These are phyloP conservation scores for Slavum lentiscoides DNA, from an alignment of 2,888 invertebrate species.

Conservation along the genomic window DNA sequence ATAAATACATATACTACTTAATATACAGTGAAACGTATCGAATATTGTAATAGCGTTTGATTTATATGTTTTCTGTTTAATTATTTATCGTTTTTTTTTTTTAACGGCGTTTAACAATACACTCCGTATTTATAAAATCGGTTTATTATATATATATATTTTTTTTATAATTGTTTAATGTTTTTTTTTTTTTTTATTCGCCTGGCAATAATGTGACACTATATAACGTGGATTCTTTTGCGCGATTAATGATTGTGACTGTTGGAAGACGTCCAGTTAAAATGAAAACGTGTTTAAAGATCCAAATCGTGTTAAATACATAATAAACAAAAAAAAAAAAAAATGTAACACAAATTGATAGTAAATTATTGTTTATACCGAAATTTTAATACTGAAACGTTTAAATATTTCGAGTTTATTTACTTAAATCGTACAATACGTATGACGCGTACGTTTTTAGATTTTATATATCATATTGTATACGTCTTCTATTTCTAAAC, in stretches of 20 bases:
- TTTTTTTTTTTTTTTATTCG: background rate
- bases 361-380: background rate
- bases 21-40: no score
- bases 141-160: background rate
- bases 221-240: background rate
- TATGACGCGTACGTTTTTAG: no score
- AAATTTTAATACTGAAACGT: background rate
- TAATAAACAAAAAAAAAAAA: background rate
- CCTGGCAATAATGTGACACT: background rate
- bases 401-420: no score
- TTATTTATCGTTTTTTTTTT: background rate
- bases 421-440: no score
- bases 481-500: no score
- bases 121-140: constrained; percentile 5
- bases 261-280: constrained; percentile 33
- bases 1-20: no score
- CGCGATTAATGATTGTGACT: constrained; percentile 23
- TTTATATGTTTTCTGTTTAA: background rate
- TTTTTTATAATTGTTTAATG: background rate
- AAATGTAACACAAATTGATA: background rate
- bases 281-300: constrained; percentile 5
- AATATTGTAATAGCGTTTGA: no score
- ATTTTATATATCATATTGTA: no score
- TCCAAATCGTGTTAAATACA: constrained; percentile 30
- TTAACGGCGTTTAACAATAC: background rate